Conservation (phyloP, 2,113 vertebrate genomes). For the Rhagologus leucostigma region DNA sequence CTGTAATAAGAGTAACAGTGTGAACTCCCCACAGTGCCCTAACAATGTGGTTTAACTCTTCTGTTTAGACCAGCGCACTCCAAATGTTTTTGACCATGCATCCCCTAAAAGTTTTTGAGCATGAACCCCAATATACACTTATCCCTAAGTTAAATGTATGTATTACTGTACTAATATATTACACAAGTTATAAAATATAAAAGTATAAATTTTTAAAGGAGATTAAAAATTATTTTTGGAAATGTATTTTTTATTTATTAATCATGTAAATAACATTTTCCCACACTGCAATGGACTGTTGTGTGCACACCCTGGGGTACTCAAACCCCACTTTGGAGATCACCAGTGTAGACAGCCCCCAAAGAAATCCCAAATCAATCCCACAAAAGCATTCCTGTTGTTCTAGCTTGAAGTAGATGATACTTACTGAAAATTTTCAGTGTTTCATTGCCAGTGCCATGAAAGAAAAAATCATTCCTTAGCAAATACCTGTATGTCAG, state of each 20-base stretch:
- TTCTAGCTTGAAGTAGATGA: not conserved
- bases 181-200: not conserved
- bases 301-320: not conserved
- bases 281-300: rapidly evolving
- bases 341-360: not conserved
- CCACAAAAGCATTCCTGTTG: not conserved
- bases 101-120: not conserved
- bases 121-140: not conserved
- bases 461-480: not conserved
- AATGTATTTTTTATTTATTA: not conserved
- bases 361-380: not conserved
- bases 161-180: not conserved
- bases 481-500: not conserved
- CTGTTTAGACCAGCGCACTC: not conserved
- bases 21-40: not conserved
- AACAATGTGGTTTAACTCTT: not conserved
- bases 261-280: not conserved
- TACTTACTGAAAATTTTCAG: not conserved
- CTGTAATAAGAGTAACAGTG: not conserved
- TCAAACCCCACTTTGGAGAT: not conserved
- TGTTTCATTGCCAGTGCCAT: not conserved
- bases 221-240: not conserved
- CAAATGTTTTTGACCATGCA: not conserved
- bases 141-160: not conserved
- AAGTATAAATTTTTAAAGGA: not conserved